Conservation (phyloP, 2,888 invertebrate genomes). For the Drosophila paramelanica region DNA sequence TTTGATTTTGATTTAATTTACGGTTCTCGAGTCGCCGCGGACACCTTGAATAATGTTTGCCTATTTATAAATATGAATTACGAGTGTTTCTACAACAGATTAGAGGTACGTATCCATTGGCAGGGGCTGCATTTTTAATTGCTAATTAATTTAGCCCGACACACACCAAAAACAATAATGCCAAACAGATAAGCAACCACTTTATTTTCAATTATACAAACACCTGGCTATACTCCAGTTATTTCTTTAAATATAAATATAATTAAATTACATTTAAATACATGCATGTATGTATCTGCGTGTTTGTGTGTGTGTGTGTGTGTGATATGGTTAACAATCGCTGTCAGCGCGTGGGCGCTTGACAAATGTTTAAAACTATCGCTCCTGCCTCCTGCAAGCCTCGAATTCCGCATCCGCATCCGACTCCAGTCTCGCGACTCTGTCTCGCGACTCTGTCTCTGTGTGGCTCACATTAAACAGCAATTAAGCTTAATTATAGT, state of each 20-base stretch:
- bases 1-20: conserved; percentile 76
- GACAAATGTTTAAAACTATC: conserved; percentile 42
- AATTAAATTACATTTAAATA: conserved; percentile 50
- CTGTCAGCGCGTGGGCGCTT: conserved; percentile 49
- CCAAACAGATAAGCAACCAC: conserved; percentile 41
- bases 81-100: conserved; percentile 58
- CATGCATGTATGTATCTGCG: not conserved
- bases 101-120: conserved; percentile 46
- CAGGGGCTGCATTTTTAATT: conserved; percentile 73
- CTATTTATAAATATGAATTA: conserved; percentile 81
- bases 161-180: conserved; percentile 64
- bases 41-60: conserved; percentile 78
- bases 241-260: conserved; percentile 36
- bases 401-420: conserved; percentile 5
- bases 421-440: not conserved
- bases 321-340: conserved; percentile 35
- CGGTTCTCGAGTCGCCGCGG: conserved; percentile 66
- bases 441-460: not conserved
- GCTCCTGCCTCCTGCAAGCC: conserved; percentile 4
- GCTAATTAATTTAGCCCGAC: conserved; percentile 74
- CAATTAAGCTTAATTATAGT: conserved; percentile 81
- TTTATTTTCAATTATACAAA: conserved; percentile 43
- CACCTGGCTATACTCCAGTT: conserved; percentile 44
- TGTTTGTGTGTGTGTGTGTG: conserved; percentile 6
- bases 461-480: conserved; percentile 73